Evolutionary conservation across 2,797 vertebrate species (phyloP), one percentile per base, ranked within the genome.

Genomic region (Oreonectes daqikongensis): DNA sequence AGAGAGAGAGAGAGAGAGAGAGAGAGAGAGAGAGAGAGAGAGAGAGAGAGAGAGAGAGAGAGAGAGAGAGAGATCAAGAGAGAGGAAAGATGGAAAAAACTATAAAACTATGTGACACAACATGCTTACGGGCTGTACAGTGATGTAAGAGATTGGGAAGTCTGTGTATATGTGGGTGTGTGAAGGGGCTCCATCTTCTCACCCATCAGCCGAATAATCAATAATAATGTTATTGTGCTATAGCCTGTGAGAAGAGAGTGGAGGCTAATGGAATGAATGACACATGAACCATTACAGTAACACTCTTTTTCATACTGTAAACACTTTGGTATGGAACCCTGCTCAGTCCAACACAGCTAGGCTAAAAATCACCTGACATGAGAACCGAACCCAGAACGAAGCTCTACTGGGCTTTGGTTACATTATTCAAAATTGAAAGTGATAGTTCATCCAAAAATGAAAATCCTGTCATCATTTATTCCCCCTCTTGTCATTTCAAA

Each of bases 161-260:
- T 42, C 20, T 57, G 52, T 32, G 52, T 32, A 30, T 38, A 22
- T 64, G 71, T 53, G 50, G 6, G 55, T 38, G 67, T 70, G 57
- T 64, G 35, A 53, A 44, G 35, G 46, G 57, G 18, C 44, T 70
- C 66, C 46, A 77, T 77, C 67, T 76, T 76, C 64, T 76, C 53
- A 48, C 40, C 42, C 65, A 69, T 76, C 65, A 69, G 65, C 65
- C n/a, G 59, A 64, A 64, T 44, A 59, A 77, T 77, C 75, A 77
- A 77, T 70, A 77, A 77, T 63, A 77, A 77, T 64, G 75, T 70
- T 64, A 77, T 70, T 77, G 67, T 70, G 67, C 59, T 70, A 24
- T 52, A 68, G 55, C 44, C 7, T 61, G 53, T 61, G 66, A 52
- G 57, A 69, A 77, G 59, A 77, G n/a, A 77, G 75, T 53, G 75